phyloP scores from a whole-genome alignment of 2,888 invertebrate genomes.

The Stegophylla sp. region DNA sequence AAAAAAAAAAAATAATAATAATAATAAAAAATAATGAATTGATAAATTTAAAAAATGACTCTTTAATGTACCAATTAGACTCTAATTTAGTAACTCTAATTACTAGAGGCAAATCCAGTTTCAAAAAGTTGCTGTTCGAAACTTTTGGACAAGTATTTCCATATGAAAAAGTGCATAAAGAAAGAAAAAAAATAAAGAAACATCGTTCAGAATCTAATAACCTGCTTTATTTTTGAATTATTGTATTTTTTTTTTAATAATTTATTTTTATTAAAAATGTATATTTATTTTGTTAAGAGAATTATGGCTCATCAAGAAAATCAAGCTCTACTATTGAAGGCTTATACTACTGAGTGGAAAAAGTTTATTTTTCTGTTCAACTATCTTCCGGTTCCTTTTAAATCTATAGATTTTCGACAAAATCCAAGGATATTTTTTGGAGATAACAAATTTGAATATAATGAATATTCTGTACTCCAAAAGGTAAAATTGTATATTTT shows the following conservation, averaged over 20 bases:
- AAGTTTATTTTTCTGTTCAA: conserved; percentile 98
- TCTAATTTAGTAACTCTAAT: too few relatives aligned
- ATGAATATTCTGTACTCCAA: conserved; percentile 90
- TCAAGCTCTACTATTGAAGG: conserved; percentile 90
- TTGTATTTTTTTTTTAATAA: conserved; percentile 10
- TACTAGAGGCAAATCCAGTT: too few relatives aligned
- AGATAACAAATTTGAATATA: conserved; percentile 69
- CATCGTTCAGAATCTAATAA: too few relatives aligned
- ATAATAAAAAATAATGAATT: background rate
- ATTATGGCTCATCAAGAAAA: conserved; percentile 93
- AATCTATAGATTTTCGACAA: conserved; percentile 88
- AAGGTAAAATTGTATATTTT: conserved; percentile 66
- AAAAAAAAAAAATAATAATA: too few relatives aligned
- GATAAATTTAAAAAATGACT: background rate
- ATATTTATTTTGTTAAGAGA: conserved; percentile 65
- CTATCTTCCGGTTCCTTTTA: conserved; percentile 94
- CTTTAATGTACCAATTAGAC: too few relatives aligned
- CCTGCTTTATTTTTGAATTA: background rate
- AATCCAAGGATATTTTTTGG: conserved; percentile 70
- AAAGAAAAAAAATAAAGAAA: too few relatives aligned
- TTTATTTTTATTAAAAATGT: conserved; percentile 23
- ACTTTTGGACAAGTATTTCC: too few relatives aligned
- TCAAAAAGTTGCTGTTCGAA: too few relatives aligned
- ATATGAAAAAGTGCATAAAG: too few relatives aligned
- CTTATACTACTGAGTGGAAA: conserved; percentile 97